phyloP scores from a whole-genome alignment of 2,797 vertebrate species.

The Microtus agrestis region DNA sequence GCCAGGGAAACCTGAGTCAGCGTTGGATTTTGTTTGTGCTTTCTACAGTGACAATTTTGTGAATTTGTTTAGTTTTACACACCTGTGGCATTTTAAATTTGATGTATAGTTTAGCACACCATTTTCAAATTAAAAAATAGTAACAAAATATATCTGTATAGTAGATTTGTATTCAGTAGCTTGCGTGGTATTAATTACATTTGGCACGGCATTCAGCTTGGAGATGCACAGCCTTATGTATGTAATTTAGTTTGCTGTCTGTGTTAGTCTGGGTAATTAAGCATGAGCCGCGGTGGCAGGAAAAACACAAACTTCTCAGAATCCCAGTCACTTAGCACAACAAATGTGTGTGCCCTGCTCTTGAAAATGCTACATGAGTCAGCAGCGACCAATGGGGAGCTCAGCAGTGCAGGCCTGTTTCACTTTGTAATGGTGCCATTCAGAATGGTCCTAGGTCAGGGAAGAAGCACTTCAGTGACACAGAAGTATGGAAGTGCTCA shows the following conservation, averaged over 20 bases:
- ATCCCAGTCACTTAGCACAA: background rate
- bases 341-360: background rate
- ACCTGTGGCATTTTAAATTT: slow-evolving; percentile 4
- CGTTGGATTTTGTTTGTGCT: background rate
- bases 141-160: slow-evolving; percentile 29
- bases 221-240: slow-evolving; percentile 9
- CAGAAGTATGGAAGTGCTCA: background rate
- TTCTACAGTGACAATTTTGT: slow-evolving; percentile 12
- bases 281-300: background rate
- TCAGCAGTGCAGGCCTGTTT: background rate
- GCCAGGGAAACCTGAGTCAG: background rate
- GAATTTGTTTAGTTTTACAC: slow-evolving; percentile 6
- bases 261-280: slow-evolving; percentile 40
- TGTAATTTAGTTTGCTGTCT: slow-evolving; percentile 51
- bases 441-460: background rate
- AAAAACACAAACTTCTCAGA: background rate
- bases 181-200: slow-evolving; percentile 40
- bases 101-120: background rate
- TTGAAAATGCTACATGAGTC: background rate
- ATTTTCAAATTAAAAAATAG: slow-evolving; percentile 45
- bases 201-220: slow-evolving; percentile 27
- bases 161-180: slow-evolving; percentile 11
- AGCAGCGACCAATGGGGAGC: background rate
- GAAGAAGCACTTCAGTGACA: background rate
- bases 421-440: background rate